Evolutionary conservation across 2,888 invertebrate species (phyloP), one percentile per base, ranked within the genome.

Genomic region (Diadegma fenestrale): DNA sequence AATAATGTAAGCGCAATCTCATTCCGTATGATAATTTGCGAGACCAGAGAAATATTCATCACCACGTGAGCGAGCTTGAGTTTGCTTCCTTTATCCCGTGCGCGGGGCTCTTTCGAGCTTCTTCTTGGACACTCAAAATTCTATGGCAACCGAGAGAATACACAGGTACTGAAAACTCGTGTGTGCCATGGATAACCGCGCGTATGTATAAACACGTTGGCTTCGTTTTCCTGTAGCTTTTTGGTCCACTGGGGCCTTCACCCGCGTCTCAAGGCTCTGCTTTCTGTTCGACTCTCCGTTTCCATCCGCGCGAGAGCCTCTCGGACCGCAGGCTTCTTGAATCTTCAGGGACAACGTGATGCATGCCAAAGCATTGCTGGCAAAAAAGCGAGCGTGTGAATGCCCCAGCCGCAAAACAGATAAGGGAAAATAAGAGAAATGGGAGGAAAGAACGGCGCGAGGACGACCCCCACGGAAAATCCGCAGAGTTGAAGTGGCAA

Each of bases 1-100:
- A 92, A 93, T 91, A 89, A 92, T 93, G 89, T 92, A 92, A 75
- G 82, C 86, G 91, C 91, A 93, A 93, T 93, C 93, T 93, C 92
- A 91, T 92, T 90, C 87, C 86, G 90, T 91, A 92, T 92, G 92
- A 92, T 93, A 92, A 93, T 93, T 89, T 91, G 88, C 84, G 90
- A 88, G 89, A 88, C 86, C 87, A 87, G 88, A 91, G 91, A 92
- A 93, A 93, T 92, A 92, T 93, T 92, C 91, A 92, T 92, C 91
- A 91, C 88, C 83, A 85, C 87, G 88, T 89, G 88, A 88, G 69
- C 88, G 89, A 89, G 89, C 80, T 88, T 26, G 66, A 54, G 72
- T 85, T 88, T 86, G 79, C 41, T 63, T 84, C 30, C 83, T 88
- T 81, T 86, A 80, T 82, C 63, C 43, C 54, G 63, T 58, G 80